Evolutionary conservation across 2,888 invertebrate species (phyloP), one percentile per base, ranked within the genome.

Genomic region (Emmelina monodactyla): DNA sequence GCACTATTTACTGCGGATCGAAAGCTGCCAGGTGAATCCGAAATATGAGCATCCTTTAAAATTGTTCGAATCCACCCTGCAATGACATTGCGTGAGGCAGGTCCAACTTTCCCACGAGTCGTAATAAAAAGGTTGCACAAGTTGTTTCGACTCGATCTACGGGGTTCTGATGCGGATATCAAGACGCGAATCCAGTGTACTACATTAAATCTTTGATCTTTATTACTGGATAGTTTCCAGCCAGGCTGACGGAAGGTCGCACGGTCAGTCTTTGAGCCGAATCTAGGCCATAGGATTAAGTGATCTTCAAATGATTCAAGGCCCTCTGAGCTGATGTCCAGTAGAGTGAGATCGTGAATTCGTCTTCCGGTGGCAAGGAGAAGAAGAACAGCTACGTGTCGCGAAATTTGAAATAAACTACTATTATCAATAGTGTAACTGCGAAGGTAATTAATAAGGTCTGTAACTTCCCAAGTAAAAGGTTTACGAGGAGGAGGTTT

Each of bases 51-150:
- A 2, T 42, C 38, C 22, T 31, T 34, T 4, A 48, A 34, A 4
- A 41, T 1, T 1, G 33, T 31, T 22, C 39, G 41, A 6, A 49
- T 31, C 44, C 42, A 45, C 7, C 41, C 33, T 2, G 46, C 46
- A 6, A 51, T 48, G 1, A 48, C 38, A 1, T 40, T 31, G 7
- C 46, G 35, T 1, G 48, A 45, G 1, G 47, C 45, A 3, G 36
- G 14, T 36, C 37, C 36, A 1, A 38, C 41, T 33, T 34, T 35
- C 1, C 47, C 49, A 28, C 43, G 31, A 2, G 40, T 44, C 1
- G 43, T 40, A 1, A 47, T 36, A 16, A 50, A 46, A 1, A 46
- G 22, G 29, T 31, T 41, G 3, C 2, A 30, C 2, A 35, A 13
- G 7, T 28, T 14, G 6, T 34, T 14, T 16, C 31, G 11, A 3